Evolutionary conservation across 2,113 vertebrate genomes (phyloP), one percentile per base, ranked within the genome.

Genomic region (Tenrec ecaudatus): DNA sequence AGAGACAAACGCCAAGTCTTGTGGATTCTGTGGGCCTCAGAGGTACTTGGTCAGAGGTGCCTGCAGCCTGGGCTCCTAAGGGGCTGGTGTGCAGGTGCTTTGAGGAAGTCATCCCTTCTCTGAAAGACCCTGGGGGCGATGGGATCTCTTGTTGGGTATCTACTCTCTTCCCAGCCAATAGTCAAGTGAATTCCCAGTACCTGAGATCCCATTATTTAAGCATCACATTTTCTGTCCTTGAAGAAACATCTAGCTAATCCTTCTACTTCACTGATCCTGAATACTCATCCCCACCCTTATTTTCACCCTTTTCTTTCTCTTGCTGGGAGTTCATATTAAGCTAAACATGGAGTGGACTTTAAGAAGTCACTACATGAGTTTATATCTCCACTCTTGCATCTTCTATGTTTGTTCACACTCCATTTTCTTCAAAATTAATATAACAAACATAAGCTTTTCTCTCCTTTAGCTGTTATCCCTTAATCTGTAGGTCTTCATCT

Each of bases 371-470:
- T 20, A 47, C 76, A 12, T 36, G 76, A 86, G 3, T n/a, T 86
- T 71, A 62, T 31, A 75, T 73, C 19, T 90, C n/a, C 86, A 69
- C 43, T 57, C 78, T n/a, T 82, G 68, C 38, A 25, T 87, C 71
- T 73, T 93, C 53, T 88, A 22, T 82, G 38, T 27, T 86, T 80
- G 82, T 40, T 62, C 58, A 60, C 6, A 83, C 6, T 88, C 89
- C 47, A 47, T 89, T 91, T 93, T 68, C 83, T 84, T 84, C 23
- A n/a, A 81, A 93, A 79, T 69, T 76, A 68, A 57, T 78, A 29
- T 38, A 77, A 76, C 14, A 86, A 86, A 86, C 57, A 86, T 17
- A 36, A 69, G 11, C 38, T 91, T 86, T 82, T 80, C 19, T 82
- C 27, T 17, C 25, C 17, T 43, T 66, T 88, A 68, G 43, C 23